Evolutionary conservation across 2,797 vertebrate species (phyloP), one percentile per base, ranked within the genome.

Genomic region (Pelochelys cantorii): DNA sequence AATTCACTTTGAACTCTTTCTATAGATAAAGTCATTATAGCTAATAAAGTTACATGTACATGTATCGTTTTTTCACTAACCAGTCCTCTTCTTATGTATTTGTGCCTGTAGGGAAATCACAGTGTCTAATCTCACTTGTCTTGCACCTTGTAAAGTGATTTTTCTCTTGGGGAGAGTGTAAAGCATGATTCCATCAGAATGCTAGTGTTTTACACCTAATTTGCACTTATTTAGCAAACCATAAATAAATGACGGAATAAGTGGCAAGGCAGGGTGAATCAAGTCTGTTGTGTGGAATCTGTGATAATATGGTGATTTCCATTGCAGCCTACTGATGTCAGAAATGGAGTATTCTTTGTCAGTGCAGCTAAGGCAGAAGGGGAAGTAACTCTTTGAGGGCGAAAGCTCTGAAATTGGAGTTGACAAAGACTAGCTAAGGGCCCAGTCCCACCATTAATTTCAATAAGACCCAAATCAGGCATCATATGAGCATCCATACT

Each of bases 231-330:
- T 82, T 90, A 88, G 74, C 79, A 78, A 92, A 90, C 0, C 68
- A 3, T 52, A 84, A 81, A 4, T 90, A 89, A 95, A 83, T 79
- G 87, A 86, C 74, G 85, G 83, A 90, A 74, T 9, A 81, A 82
- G 85, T 57, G 53, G 75, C 78, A 81, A 79, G 9, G 37, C 37
- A 25, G 11, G 37, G 37, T 48, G 37, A 42, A 12, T n/a, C 55
- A 4, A 85, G 7, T 91, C 48, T 94, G 75, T 85, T 93, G 8
- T 55, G 59, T 86, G 37, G 57, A 85, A 1, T 71, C 55, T 86
- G 37, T 48, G 78, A 79, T 71, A 71, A 22, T 86, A 93, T 48
- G 52, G 25, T 88, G 57, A 55, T 80, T 97, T 94, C 84, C 94
- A 7, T 91, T 81, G 79, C 74, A 25, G 84, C 85, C 54, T 23